phyloP scores from a whole-genome alignment of 2,888 invertebrate genomes.

The Drosophila fulvimacula region DNA sequence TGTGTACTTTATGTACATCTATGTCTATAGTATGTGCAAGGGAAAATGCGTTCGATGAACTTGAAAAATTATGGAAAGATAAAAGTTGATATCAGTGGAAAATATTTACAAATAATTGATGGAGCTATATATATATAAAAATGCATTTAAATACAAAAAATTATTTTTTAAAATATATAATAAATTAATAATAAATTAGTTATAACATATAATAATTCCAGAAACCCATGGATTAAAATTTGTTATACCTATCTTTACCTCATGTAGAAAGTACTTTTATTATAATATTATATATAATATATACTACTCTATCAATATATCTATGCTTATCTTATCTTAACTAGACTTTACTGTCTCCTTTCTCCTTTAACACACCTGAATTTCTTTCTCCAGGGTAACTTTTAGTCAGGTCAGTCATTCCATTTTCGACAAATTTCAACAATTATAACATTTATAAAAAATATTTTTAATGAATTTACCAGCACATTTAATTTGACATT shows the following conservation, averaged over 20 bases:
- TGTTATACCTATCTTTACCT: too few relatives aligned
- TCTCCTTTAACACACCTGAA: background rate
- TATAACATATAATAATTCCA: background rate
- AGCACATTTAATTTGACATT: background rate
- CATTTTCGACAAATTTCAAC: background rate
- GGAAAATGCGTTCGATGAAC: constrained; percentile 51
- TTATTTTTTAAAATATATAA: background rate
- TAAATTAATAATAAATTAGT: background rate
- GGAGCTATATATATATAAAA: background rate
- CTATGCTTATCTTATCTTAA: too few relatives aligned
- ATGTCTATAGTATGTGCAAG: background rate
- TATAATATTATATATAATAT: background rate
- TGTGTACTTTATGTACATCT: background rate
- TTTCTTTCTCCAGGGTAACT: background rate
- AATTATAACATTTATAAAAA: background rate
- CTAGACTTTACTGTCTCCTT: too few relatives aligned
- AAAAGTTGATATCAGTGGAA: background rate
- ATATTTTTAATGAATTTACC: background rate
- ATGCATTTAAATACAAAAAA: background rate
- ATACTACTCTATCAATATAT: background rate
- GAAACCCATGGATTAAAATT: background rate
- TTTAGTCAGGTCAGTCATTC: background rate
- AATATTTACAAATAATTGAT: background rate
- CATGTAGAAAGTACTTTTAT: too few relatives aligned
- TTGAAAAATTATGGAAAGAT: constrained; percentile 24